Conservation (phyloP, 1,140 invertebrate species). For the Diploscapter pachys region DNA sequence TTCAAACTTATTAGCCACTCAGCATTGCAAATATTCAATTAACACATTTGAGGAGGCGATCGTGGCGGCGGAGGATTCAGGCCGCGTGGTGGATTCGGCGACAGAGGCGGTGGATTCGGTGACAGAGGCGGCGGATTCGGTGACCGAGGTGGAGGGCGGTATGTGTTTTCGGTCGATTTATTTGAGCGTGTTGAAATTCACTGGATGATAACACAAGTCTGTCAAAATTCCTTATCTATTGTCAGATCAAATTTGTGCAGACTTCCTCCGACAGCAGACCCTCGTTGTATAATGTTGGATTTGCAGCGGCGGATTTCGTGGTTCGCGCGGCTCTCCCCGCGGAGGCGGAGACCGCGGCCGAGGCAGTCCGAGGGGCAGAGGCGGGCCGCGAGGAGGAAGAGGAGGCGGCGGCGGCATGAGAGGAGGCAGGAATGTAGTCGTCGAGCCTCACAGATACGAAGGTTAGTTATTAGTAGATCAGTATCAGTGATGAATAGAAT, state of each 20-base stretch:
- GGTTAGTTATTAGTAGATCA: conserved; percentile 45
- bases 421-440: conserved; percentile 85
- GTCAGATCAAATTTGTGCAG: background rate
- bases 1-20: too few relatives aligned
- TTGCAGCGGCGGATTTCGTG: conserved; percentile 30
- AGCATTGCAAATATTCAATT: too few relatives aligned
- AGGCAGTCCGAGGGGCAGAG: too few relatives aligned
- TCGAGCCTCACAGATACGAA: conserved; percentile 93
- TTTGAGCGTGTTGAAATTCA: too few relatives aligned
- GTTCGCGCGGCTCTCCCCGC: conserved; percentile 42
- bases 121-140: conserved; percentile 40
- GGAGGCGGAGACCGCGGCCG: conserved; percentile 30
- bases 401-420: conserved; percentile 67
- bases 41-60: conserved; percentile 5
- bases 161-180: background rate
- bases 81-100: conserved; percentile 34
- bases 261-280: conserved; percentile 29
- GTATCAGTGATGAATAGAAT: too few relatives aligned
- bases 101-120: conserved; percentile 34
- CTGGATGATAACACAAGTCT: background rate
- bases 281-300: background rate
- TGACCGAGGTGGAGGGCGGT: conserved; percentile 38
- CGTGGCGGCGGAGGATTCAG: conserved; percentile 4
- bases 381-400: background rate
- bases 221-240: background rate